Evolutionary conservation across 2,888 invertebrate genomes (phyloP).

Genomic region (Microctonus brassicae): DNA sequence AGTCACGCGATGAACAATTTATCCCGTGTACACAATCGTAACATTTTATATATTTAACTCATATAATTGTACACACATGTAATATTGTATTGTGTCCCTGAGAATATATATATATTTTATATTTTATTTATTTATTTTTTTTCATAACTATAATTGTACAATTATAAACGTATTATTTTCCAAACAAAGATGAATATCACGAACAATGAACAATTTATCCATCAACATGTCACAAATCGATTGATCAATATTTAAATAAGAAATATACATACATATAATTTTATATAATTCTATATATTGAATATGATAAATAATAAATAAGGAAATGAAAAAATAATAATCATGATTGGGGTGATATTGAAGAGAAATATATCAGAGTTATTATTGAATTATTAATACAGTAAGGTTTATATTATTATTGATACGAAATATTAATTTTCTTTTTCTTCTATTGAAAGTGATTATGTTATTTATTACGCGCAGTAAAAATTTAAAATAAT

Average conservation of each 20-base stretch:
- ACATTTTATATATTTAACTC: not conserved
- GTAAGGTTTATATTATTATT: too few species aligned
- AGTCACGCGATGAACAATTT: conserved; percentile 29
- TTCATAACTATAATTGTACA: conserved; percentile 28
- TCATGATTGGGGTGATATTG: not conserved
- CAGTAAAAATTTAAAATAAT: too few species aligned
- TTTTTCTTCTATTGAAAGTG: too few species aligned
- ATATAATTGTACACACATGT: too few species aligned
- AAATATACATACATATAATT: not conserved
- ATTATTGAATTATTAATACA: not conserved
- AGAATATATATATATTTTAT: conserved; percentile 9
- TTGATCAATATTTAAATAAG: not conserved
- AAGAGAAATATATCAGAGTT: not conserved
- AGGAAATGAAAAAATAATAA: too few species aligned
- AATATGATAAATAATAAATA: not conserved
- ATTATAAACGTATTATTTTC: conserved; percentile 24
- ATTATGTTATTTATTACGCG: too few species aligned
- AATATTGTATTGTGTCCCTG: not conserved
- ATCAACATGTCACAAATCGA: conserved; percentile 1
- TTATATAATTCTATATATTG: not conserved
- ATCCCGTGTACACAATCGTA: not conserved
- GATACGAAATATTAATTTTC: too few species aligned
- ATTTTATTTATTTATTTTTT: not conserved
- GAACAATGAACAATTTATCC: conserved; percentile 23
- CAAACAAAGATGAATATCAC: not conserved